phyloP scores from a whole-genome alignment of 2,113 vertebrate genomes.

The Pterocles burchelli region DNA sequence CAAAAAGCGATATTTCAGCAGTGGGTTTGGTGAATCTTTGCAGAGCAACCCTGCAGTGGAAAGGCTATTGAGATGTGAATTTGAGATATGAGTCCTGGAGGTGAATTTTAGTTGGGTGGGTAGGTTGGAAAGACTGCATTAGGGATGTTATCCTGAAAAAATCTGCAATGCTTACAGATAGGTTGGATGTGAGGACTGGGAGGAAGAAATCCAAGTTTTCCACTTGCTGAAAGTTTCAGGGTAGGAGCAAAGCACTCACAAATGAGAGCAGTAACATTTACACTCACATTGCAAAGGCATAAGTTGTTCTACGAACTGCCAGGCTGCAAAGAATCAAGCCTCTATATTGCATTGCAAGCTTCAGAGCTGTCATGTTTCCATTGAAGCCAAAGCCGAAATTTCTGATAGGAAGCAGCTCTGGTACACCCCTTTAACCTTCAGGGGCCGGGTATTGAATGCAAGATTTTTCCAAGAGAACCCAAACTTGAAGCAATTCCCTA shows the following conservation, averaged over 20 bases:
- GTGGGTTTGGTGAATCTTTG: neutral
- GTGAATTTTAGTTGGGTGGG: neutral
- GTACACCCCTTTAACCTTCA: neutral
- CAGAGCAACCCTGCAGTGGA: neutral
- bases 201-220: neutral
- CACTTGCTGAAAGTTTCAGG: neutral
- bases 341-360: neutral
- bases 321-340: neutral
- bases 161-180: neutral
- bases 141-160: neutral
- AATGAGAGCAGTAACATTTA: neutral
- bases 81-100: neutral
- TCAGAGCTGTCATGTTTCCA: neutral
- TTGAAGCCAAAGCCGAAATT: neutral
- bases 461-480: neutral
- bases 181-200: neutral
- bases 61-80: neutral
- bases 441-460: neutral
- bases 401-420: neutral
- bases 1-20: neutral
- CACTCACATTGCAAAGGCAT: neutral
- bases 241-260: neutral
- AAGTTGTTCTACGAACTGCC: neutral
- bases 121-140: neutral
- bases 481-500: neutral